A percentile compares a stretch with the other conserved stretches of the same genome.
Evolutionary conservation across 2,888 invertebrate genomes (phyloP).

Genomic region (Caenorhabditis sp.): DNA sequence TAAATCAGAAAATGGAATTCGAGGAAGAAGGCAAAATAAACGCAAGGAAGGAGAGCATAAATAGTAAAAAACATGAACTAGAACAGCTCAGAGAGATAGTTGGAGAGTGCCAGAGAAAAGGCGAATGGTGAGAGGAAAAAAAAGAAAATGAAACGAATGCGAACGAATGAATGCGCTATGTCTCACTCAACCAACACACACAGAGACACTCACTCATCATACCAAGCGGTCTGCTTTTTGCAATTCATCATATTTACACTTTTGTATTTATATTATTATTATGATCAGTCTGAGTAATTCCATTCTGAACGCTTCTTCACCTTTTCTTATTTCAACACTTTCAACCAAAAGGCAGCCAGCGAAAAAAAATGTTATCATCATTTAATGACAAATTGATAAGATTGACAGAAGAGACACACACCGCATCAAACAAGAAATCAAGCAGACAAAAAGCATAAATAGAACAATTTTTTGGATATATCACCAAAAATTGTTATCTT

Average conservation of each 20-base stretch:
- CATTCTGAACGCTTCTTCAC: background rate
- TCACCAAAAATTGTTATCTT: no score
- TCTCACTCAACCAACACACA: background rate
- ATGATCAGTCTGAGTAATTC: background rate
- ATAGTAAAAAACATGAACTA: conserved; percentile 36
- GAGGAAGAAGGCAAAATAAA: conserved; percentile 13
- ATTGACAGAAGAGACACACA: background rate
- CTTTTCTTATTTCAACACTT: no score
- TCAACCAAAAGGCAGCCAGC: background rate
- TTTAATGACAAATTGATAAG: background rate
- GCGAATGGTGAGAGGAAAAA: conserved; percentile 9
- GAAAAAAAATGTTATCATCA: background rate
- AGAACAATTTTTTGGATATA: background rate
- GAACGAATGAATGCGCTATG: conserved; percentile 27
- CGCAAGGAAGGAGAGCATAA: conserved; percentile 26
- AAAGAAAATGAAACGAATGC: conserved; percentile 15
- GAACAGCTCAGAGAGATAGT: conserved; percentile 34
- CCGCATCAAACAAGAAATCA: conserved; percentile 1
- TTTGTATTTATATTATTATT: background rate
- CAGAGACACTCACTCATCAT: background rate
- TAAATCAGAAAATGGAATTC: conserved; percentile 9
- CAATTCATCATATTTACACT: conserved; percentile 1
- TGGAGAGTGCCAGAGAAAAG: background rate
- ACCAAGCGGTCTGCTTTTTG: conserved; percentile 1
- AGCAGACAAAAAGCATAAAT: background rate